Evolutionary conservation across 2,888 invertebrate species (phyloP), one percentile per base, ranked within the genome.

Genomic region (Dastarcus helophoroides): DNA sequence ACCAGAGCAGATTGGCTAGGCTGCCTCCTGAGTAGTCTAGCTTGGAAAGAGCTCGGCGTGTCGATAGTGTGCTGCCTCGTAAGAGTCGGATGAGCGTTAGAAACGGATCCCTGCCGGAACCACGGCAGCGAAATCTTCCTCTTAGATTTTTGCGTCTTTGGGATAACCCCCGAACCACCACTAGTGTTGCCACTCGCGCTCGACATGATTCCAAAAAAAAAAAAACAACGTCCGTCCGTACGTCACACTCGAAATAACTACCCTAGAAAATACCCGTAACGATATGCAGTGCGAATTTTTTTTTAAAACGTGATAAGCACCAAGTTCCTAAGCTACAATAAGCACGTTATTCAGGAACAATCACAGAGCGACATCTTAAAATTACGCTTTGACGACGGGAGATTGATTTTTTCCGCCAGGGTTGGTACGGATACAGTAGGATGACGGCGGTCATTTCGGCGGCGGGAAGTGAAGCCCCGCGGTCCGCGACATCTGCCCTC

Each of bases 21-120:
- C 63, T 75, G 73, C 42, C 73, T 65, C 48, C 73, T 76, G 56
- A 82, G 71, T 41, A 78, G 68, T 44, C 77, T 69, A 50, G 83
- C 79, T 52, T 83, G 79, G 66, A 85, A 84, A 38, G 84, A 82
- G 60, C 83, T 75, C 53, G 86, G 86, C 43, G 86, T 83, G 64
- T 88, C 88, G 65, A 89, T 86, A 62, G 88, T 88, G 60, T 88
- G 86, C 61, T 88, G 88, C 32, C 88, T 73, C 37, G 84, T 73
- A 33, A 88, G 72, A 33, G 73, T 71, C 39, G 79, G 78, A 62
- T 81, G 84, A 31, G 75, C 71, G 48, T 73, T 69, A 51, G 74
- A 70, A 46, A 80, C 75, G 37, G 84, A 84, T 50, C 76, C 76
- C 62, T 86, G 85, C 31, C 86, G 71, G 63, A 88, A 86, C 88